Conservation (phyloP, 2,888 invertebrate genomes). For the Pyrocoelia pectoralis region DNA sequence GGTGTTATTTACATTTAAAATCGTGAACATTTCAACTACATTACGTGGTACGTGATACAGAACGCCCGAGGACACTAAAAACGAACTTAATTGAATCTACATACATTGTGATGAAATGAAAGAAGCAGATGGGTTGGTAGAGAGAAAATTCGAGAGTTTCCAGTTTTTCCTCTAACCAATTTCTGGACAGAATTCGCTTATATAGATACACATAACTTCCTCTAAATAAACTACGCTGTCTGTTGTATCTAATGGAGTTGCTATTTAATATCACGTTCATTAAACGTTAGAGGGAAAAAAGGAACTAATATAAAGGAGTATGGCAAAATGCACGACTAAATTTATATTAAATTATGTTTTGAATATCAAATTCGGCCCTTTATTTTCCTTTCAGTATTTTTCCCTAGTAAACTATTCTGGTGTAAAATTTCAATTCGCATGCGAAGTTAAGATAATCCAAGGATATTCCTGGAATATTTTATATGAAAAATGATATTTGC, state of each 20-base stretch:
- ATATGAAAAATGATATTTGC: constrained; percentile 1
- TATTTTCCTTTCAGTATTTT: background rate
- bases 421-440: constrained; percentile 1
- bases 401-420: background rate
- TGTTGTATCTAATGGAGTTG: background rate
- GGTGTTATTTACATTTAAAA: constrained; percentile 13
- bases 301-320: background rate
- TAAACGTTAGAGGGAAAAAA: background rate
- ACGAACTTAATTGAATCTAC: constrained; percentile 28
- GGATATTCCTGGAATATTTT: background rate
- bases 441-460: constrained; percentile 1
- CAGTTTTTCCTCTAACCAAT: constrained; percentile 14
- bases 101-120: constrained; percentile 26
- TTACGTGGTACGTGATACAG: constrained; percentile 20
- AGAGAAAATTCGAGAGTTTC: constrained; percentile 5
- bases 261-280: constrained; percentile 1
- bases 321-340: background rate
- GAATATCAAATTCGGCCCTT: constrained; percentile 2
- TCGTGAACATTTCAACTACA: constrained; percentile 16
- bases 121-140: constrained; percentile 27
- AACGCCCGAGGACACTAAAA: constrained; percentile 24
- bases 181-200: background rate
- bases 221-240: too few relatives aligned
- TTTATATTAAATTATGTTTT: background rate
- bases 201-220: too few relatives aligned